These are phyloP conservation scores for Hycleus cichorii DNA, from an alignment of 1,140 invertebrate genomes.

Conservation along the genomic window DNA sequence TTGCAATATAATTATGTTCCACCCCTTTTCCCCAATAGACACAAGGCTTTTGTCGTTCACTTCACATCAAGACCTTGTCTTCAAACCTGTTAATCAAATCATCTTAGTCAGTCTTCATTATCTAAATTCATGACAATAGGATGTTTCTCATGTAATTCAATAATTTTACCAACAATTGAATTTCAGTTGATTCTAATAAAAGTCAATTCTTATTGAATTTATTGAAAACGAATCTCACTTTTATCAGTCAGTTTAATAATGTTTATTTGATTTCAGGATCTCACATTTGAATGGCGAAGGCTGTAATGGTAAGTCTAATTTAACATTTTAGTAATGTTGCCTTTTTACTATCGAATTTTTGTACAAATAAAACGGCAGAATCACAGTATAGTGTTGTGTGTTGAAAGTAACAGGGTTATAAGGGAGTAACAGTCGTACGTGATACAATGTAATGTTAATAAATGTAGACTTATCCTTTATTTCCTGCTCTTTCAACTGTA, in stretches of 20 bases:
- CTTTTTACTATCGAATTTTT: no score
- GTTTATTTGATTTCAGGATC: no score
- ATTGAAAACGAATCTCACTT: no score
- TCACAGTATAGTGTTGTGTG: no score
- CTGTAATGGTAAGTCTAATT: constrained; percentile 8
- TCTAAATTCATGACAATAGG: constrained; percentile 12
- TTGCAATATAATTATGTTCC: neutral
- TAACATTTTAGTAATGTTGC: neutral
- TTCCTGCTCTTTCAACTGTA: no score
- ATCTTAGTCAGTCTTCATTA: constrained; percentile 12
- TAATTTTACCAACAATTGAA: constrained; percentile 4
- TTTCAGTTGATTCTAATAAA: neutral
- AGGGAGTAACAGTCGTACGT: no score
- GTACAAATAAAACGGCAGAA: no score
- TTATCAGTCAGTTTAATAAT: no score
- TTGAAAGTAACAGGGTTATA: no score
- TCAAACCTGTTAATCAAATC: constrained; percentile 7
- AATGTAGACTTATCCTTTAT: no score
- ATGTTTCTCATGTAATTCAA: constrained; percentile 10
- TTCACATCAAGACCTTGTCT: neutral
- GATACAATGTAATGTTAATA: no score
- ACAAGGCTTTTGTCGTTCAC: neutral
- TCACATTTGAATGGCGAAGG: neutral
- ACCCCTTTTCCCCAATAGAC: neutral
- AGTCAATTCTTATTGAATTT: neutral